These are phyloP conservation scores for Lobophora halterata DNA, from an alignment of 2,888 invertebrate genomes.

Conservation along the genomic window DNA sequence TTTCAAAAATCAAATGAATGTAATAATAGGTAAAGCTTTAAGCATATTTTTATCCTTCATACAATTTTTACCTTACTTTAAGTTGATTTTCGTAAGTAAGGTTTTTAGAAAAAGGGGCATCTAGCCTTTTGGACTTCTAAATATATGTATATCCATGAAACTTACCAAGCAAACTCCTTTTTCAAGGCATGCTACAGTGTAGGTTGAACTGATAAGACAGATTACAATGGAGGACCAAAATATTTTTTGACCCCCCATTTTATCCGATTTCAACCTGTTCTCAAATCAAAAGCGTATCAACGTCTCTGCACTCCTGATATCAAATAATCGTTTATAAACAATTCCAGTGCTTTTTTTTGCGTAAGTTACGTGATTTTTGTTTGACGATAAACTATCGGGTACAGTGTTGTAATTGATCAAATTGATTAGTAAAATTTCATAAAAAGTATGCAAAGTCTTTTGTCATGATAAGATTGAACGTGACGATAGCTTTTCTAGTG, in stretches of 20 bases:
- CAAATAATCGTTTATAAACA: slow-evolving; percentile 38
- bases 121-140: no score
- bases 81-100: no score
- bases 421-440: slow-evolving; percentile 31
- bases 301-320: slow-evolving; percentile 9
- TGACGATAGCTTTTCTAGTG: slow-evolving; percentile 32
- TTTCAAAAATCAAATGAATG: no score
- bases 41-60: no score
- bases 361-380: slow-evolving; percentile 39
- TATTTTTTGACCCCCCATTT: slow-evolving; percentile 58
- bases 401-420: slow-evolving; percentile 19
- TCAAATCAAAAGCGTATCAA: slow-evolving; percentile 16
- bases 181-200: slow-evolving; percentile 55
- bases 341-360: slow-evolving; percentile 24
- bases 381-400: slow-evolving; percentile 13
- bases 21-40: no score
- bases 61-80: no score
- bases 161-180: slow-evolving; percentile 66
- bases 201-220: slow-evolving; percentile 46
- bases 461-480: slow-evolving; percentile 37
- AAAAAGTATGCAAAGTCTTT: slow-evolving; percentile 19
- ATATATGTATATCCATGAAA: no score
- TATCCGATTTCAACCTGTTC: slow-evolving; percentile 19
- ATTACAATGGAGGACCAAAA: slow-evolving; percentile 66
- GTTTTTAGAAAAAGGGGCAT: no score